These are phyloP conservation scores for Syrphus vitripennis DNA, from an alignment of 2,888 invertebrate species.

Conservation along the genomic window DNA sequence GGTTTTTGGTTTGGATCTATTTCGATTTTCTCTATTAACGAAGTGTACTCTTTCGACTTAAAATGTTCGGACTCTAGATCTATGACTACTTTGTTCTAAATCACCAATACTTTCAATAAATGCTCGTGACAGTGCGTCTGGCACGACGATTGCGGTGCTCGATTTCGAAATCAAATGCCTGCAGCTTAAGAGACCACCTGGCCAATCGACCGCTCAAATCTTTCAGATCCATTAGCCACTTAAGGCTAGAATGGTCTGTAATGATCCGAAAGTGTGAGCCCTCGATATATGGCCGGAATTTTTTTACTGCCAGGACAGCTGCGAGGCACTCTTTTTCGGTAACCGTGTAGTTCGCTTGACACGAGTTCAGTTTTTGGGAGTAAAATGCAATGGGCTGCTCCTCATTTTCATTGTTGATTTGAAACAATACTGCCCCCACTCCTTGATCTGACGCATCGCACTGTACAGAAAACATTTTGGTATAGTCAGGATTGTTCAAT, in stretches of 20 bases:
- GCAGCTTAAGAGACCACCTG: slow-evolving; percentile 66
- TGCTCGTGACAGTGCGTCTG: slow-evolving; percentile 55
- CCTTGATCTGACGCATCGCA: slow-evolving; percentile 52
- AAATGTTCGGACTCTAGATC: not conserved
- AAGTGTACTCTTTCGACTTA: not conserved
- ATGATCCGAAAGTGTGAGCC: slow-evolving; percentile 37
- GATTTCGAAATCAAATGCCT: slow-evolving; percentile 64
- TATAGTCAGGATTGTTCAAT: slow-evolving; percentile 43
- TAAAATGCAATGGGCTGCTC: slow-evolving; percentile 46
- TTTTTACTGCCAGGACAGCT: slow-evolving; percentile 24
- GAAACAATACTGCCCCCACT: slow-evolving; percentile 37
- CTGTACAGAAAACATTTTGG: slow-evolving; percentile 26
- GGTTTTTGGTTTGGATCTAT: not conserved
- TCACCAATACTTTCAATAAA: not conserved
- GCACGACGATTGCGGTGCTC: slow-evolving; percentile 72
- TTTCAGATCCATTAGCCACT: slow-evolving; percentile 72
- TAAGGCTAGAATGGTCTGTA: slow-evolving; percentile 73
- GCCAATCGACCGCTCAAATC: slow-evolving; percentile 67
- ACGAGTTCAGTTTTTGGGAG: slow-evolving; percentile 40
- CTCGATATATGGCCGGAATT: slow-evolving; percentile 52
- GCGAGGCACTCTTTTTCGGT: not conserved
- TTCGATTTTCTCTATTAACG: not conserved
- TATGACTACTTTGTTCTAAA: not conserved
- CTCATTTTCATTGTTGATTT: slow-evolving; percentile 12
- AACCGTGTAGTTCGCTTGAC: slow-evolving; percentile 37